Evolutionary conservation across 1,140 invertebrate species (phyloP).

Genomic region (Oncopodura yosiiana): DNA sequence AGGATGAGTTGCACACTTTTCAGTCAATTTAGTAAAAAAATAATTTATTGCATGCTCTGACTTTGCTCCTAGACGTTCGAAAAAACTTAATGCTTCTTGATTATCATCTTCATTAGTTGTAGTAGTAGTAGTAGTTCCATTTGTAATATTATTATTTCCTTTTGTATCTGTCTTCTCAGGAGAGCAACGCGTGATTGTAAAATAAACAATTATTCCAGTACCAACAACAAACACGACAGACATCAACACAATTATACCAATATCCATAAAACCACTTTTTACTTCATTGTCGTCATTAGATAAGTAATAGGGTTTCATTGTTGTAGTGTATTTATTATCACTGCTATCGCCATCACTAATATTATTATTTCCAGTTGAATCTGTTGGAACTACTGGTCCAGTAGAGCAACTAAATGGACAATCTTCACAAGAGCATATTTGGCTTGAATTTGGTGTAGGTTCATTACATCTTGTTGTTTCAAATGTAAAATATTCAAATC

Average conservation of each 20-base stretch:
- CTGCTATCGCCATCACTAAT: constrained; percentile 39
- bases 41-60: not conserved
- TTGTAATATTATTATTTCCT: no score
- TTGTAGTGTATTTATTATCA: no score
- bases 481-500: constrained; percentile 47
- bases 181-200: no score
- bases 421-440: constrained; percentile 64
- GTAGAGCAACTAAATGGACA: constrained; percentile 54
- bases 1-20: constrained; percentile 66
- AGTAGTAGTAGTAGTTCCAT: no score
- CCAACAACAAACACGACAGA: constrained; percentile 30
- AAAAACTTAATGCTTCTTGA: constrained; percentile 4
- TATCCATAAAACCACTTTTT: no score
- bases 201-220: not conserved
- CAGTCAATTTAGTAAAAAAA: constrained; percentile 20
- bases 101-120: no score
- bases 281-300: no score
- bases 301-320: constrained; percentile 38
- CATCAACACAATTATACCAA: constrained; percentile 51
- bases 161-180: no score
- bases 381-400: constrained; percentile 41
- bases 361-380: constrained; percentile 37
- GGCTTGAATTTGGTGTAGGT: not conserved
- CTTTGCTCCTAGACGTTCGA: not conserved
- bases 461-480: not conserved